Evolutionary conservation across 1,140 invertebrate species (phyloP).

Genomic region (Caenorhabditis elegans): DNA sequence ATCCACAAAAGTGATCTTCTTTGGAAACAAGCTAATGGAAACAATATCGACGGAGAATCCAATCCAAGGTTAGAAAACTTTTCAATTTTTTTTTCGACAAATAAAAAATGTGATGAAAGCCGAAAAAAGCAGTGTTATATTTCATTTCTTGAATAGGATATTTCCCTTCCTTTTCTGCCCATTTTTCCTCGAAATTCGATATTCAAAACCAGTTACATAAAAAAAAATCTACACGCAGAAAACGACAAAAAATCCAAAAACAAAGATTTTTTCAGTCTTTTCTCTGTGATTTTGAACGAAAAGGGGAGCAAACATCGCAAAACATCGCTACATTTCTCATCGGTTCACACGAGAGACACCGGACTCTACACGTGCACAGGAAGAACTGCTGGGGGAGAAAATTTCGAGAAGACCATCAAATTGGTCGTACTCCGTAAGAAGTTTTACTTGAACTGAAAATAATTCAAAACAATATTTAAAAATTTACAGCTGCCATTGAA

Average conservation of each 20-base stretch:
- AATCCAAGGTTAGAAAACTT: constrained; percentile 22
- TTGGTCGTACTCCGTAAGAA: constrained; percentile 33
- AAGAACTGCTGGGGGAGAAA: constrained; percentile 36
- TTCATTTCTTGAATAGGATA: constrained; percentile 2
- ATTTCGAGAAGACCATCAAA: constrained; percentile 27
- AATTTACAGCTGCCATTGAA: constrained; percentile 38
- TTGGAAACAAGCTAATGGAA: constrained; percentile 27
- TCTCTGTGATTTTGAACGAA: constrained; percentile 27
- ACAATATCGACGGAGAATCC: constrained; percentile 28
- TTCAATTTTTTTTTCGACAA: neutral
- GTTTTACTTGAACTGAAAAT: neutral
- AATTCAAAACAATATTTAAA: neutral
- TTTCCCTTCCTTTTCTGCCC: neutral
- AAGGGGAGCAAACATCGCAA: constrained; percentile 27
- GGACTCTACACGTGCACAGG: constrained; percentile 30
- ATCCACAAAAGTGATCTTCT: constrained; percentile 20
- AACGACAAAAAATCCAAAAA: neutral
- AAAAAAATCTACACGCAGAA: neutral
- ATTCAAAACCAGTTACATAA: neutral
- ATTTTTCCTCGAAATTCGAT: constrained; percentile 5
- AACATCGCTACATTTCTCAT: constrained; percentile 35
- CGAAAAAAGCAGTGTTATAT: neutral
- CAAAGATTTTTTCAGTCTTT: constrained; percentile 33
- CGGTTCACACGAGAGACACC: constrained; percentile 32
- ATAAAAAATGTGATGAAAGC: neutral